phyloP scores from a whole-genome alignment of 2,113 vertebrate genomes.

The Strix uralensis region DNA sequence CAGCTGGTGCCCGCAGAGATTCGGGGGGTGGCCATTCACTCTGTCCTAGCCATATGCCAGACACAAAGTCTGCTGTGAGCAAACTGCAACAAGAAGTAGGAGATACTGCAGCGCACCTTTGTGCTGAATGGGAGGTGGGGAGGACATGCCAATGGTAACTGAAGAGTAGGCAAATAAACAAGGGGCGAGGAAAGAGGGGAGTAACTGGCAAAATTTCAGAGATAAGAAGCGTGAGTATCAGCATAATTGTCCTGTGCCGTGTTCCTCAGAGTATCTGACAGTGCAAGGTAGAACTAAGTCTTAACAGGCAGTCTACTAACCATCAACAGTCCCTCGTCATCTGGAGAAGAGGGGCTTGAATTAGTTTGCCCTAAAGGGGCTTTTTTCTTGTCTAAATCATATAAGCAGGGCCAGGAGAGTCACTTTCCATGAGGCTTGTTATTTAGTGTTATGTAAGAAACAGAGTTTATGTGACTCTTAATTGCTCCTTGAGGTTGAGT shows the following conservation, averaged over 20 bases:
- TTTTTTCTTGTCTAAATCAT: neutral
- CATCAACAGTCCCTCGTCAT: neutral
- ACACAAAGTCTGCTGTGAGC: neutral
- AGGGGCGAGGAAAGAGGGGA: neutral
- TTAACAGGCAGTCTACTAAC: neutral
- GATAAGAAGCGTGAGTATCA: neutral
- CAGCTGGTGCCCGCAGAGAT: neutral
- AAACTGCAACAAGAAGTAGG: neutral
- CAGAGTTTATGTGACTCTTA: neutral
- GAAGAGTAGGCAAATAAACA: neutral
- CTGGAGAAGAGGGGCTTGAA: neutral
- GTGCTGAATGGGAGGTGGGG: neutral
- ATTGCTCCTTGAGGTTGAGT: constrained; percentile 42
- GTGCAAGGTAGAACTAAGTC: neutral
- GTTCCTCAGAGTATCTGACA: neutral
- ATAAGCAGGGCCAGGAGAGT: neutral
- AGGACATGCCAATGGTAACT: neutral
- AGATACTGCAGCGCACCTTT: neutral
- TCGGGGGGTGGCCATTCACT: neutral
- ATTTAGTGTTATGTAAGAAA: neutral
- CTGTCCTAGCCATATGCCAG: neutral
- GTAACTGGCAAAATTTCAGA: neutral
- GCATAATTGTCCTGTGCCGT: neutral
- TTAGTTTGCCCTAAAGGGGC: neutral
- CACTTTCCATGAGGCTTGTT: neutral